Evolutionary conservation across 2,113 vertebrate genomes (phyloP).

Genomic region (Chauna torquata): DNA sequence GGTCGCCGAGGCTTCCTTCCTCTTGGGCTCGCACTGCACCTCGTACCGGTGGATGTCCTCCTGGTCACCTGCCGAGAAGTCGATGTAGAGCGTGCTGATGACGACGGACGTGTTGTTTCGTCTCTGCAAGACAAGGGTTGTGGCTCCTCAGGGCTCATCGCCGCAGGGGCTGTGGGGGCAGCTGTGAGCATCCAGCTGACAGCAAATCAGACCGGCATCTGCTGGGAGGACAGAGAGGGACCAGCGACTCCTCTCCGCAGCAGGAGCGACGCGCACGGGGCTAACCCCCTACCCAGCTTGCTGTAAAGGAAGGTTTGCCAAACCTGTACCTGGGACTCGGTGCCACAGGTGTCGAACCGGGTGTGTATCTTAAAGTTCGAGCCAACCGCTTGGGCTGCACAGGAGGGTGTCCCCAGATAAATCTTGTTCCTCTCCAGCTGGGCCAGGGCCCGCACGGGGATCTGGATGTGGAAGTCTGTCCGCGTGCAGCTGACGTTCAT

Average conservation of each 20-base stretch:
- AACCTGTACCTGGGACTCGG: conserved; percentile 85
- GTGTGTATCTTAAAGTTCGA: conserved; percentile 89
- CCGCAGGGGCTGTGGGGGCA: background rate
- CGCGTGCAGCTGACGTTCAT: conserved; percentile 94
- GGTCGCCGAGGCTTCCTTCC: conserved; percentile 86
- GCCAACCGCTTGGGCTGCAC: conserved; percentile 84
- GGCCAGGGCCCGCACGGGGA: conserved; percentile 83
- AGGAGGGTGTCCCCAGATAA: conserved; percentile 89
- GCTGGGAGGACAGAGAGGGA: background rate
- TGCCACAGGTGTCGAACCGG: conserved; percentile 91
- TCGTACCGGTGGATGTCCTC: conserved; percentile 89
- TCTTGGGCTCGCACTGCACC: conserved; percentile 90
- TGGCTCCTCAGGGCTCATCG: accelerated
- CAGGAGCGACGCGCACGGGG: accelerated
- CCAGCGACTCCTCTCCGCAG: background rate
- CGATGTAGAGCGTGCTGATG: conserved; percentile 90
- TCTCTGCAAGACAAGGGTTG: conserved; percentile 79
- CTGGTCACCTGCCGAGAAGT: conserved; percentile 82
- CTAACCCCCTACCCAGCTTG: background rate
- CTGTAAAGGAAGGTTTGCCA: background rate
- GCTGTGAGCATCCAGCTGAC: background rate
- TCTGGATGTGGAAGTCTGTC: conserved; percentile 94
- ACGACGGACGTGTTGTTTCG: conserved; percentile 88
- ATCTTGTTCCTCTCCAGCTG: conserved; percentile 87
- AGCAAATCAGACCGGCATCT: background rate